phyloP scores from a whole-genome alignment of 2,797 vertebrate species.

The Poecilia velifera region DNA sequence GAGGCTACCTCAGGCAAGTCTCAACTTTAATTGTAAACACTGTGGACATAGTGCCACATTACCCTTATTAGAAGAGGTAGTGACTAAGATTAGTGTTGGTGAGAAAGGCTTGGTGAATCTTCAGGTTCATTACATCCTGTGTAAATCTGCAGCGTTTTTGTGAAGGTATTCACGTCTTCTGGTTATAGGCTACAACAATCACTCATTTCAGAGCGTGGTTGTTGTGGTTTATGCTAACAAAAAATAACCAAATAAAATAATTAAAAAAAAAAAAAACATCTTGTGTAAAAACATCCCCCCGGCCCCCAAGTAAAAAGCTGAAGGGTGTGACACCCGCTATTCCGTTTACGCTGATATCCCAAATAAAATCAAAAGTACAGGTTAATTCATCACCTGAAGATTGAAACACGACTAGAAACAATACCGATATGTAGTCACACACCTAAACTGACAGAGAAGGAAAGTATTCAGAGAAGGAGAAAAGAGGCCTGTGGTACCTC shows the following conservation, averaged over 20 bases:
- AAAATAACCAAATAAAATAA: background rate
- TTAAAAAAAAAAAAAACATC: background rate
- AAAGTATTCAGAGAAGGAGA: background rate
- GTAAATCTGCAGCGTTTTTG: background rate
- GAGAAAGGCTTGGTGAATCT: conserved; percentile 22
- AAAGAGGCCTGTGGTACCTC: background rate
- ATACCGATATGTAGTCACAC: background rate
- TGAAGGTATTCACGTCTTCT: background rate
- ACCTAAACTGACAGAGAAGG: background rate
- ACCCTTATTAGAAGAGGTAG: conserved; percentile 33
- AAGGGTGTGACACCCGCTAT: background rate
- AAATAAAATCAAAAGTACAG: background rate
- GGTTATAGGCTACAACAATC: background rate
- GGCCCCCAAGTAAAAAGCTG: background rate
- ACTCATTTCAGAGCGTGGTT: background rate
- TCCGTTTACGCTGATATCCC: background rate
- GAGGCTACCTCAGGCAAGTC: conserved; percentile 46
- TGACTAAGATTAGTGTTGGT: conserved; percentile 36
- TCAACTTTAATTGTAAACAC: conserved; percentile 52
- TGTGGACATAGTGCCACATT: conserved; percentile 32
- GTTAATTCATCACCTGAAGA: background rate
- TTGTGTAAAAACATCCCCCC: background rate
- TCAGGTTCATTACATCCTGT: background rate
- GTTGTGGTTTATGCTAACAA: background rate
- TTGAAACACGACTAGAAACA: background rate